Conservation (phyloP, 1,140 invertebrate species). For the Meteorus sp. region DNA sequence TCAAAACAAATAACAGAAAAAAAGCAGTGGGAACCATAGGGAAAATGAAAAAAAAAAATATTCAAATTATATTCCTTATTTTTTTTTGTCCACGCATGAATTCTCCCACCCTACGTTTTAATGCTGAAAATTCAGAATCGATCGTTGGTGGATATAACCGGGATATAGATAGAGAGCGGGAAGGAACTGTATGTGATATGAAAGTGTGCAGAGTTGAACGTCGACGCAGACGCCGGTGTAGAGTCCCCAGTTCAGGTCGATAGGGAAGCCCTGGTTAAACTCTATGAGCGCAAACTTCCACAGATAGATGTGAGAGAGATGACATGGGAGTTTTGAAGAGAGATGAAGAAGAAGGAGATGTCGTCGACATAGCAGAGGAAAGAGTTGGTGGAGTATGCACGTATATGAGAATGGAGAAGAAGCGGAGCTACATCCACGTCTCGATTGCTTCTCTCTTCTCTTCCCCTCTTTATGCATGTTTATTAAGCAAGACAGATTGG, state of each 20-base stretch:
- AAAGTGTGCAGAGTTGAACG: constrained; percentile 46
- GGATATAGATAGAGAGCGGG: not conserved
- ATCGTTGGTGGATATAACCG: constrained; percentile 26
- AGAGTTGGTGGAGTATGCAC: not conserved
- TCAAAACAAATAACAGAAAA: too few relatives aligned
- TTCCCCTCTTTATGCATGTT: too few relatives aligned
- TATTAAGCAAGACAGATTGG: too few relatives aligned
- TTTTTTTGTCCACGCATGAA: not conserved
- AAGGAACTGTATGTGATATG: constrained; percentile 35
- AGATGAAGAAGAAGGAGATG: not conserved
- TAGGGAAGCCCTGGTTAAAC: constrained; percentile 52
- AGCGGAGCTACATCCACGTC: not conserved
- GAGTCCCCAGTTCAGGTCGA: constrained; percentile 46
- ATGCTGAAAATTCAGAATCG: constrained; percentile 54
- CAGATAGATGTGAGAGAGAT: constrained; percentile 36
- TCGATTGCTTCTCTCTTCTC: constrained; percentile 15
- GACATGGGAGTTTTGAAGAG: constrained; percentile 16
- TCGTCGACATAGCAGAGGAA: not conserved
- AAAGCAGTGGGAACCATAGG: too few relatives aligned
- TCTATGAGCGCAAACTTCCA: constrained; percentile 31
- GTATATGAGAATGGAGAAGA: constrained; percentile 6
- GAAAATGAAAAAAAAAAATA: too few relatives aligned
- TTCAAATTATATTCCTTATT: not conserved
- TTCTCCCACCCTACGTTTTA: constrained; percentile 43
- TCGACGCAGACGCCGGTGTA: constrained; percentile 50